Evolutionary conservation across 1,140 invertebrate species (phyloP), one percentile per base, ranked within the genome.

Genomic region (Sycophaga agraensis): DNA sequence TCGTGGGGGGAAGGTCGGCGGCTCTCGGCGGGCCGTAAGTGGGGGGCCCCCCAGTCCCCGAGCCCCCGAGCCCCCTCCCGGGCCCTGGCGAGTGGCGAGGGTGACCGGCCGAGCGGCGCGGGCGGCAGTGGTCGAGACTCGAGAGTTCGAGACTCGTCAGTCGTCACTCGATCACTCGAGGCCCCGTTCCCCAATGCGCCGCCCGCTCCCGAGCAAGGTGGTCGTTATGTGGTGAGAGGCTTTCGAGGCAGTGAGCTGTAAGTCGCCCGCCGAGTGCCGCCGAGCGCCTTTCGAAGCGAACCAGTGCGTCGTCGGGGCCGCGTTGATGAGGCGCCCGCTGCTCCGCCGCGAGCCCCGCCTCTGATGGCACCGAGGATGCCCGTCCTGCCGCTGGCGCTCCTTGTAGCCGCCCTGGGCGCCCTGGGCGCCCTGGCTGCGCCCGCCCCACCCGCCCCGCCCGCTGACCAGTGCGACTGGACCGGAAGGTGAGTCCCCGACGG

Each of bases 401-500:
- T 59, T 11, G 11, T 59, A n/a, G 17, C 11, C 14, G 11, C 1
- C 14, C 2, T 2, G 12, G 31, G 48, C 6, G 57, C 43, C 22
- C 7, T 6, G 1, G 49, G 70, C 50, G 71, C 74, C 54, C 70
- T 73, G 24, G 67, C 70, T 50, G 28, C 28, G 28, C 11, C 28
- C 28, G 28, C 72, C 72, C 46, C 71, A 72, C 50, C 66, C 22
- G 61, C 70, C n/a, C 73, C 73, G 16, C 66, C 71, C 24, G 76
- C 72, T 1, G 79, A 81, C 58, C 77, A 80, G 64, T 81, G 79
- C 63, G 78, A 80, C 57, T 81, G 79, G 79, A 75, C 72, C 65
- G 79, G 77, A 73, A 81, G 77, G 79, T 80, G 69, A 68, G 75
- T 69, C 59, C 55, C 31, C 34, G 12, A 42, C 63, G 51, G 35